phyloP scores from a whole-genome alignment of 37 sponge, comb jelly and placozoan species.

The Aplysina aerophoba region DNA sequence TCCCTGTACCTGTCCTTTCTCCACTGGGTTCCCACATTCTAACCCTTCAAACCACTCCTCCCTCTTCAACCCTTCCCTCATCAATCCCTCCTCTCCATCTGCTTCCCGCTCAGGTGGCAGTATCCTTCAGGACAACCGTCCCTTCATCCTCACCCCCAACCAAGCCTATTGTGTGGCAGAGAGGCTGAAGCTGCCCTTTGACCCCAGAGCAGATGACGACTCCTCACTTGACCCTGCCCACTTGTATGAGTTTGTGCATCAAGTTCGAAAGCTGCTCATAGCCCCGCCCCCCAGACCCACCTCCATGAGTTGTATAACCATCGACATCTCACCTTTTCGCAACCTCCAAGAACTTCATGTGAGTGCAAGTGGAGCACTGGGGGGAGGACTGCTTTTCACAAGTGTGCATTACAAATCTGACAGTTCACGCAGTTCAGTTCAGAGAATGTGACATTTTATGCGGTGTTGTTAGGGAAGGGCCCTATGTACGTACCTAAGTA shows the following conservation, averaged over 20 bases:
- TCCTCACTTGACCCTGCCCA: slow-evolving; percentile 73
- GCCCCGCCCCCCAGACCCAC: slow-evolving; percentile 58
- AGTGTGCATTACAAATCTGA: background rate
- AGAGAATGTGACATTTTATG: no score
- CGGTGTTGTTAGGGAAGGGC: no score
- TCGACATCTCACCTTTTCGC: slow-evolving; percentile 73
- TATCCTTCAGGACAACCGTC: slow-evolving; percentile 50
- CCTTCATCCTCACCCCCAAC: slow-evolving; percentile 69
- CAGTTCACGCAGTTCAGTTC: no score
- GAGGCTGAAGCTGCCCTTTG: slow-evolving; percentile 74
- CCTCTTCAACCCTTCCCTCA: background rate
- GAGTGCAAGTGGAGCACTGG: background rate
- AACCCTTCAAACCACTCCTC: background rate
- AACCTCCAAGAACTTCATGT: slow-evolving; percentile 62
- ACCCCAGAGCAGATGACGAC: slow-evolving; percentile 31
- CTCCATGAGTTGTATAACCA: slow-evolving; percentile 58
- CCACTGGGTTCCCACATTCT: background rate
- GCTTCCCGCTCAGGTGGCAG: slow-evolving; percentile 38
- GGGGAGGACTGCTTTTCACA: background rate
- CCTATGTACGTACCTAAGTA: no score
- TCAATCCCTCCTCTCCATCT: background rate
- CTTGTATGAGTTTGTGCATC: slow-evolving; percentile 77
- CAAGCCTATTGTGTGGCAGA: slow-evolving; percentile 81
- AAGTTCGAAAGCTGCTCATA: slow-evolving; percentile 58
- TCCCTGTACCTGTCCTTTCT: background rate